Conservation (phyloP, 2,888 invertebrate genomes). For the Fabriciana adippe region DNA sequence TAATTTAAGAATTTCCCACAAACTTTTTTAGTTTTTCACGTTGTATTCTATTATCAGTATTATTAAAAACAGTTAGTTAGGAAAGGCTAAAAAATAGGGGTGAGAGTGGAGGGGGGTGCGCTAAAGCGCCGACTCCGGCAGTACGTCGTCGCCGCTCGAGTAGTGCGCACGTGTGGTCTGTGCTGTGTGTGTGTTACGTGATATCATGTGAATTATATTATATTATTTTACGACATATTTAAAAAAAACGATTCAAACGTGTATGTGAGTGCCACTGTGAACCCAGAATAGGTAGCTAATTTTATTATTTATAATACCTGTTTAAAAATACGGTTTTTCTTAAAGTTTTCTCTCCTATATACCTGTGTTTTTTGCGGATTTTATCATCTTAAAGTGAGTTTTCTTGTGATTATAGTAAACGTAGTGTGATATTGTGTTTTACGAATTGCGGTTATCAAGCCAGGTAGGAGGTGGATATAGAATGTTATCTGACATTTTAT, state of each 20-base stretch:
- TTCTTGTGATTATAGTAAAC: background rate
- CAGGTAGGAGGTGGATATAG: constrained; percentile 1
- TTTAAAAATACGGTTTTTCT: background rate
- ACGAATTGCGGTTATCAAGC: background rate
- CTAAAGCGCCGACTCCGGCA: constrained; percentile 62
- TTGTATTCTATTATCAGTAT: background rate
- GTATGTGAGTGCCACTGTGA: constrained; percentile 9
- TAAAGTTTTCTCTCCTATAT: background rate
- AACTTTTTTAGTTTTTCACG: too few species aligned
- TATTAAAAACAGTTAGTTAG: constrained; percentile 19
- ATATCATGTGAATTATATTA: constrained; percentile 17
- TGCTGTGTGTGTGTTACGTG: constrained; percentile 41
- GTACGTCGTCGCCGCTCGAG: constrained; percentile 53
- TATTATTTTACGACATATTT: background rate
- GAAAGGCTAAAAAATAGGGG: constrained; percentile 33
- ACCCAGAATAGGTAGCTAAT: background rate
- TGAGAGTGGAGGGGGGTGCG: constrained; percentile 45
- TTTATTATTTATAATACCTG: background rate
- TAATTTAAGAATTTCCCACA: too few species aligned
- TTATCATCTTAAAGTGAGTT: constrained; percentile 2
- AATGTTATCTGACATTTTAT: background rate
- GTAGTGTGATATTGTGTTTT: background rate
- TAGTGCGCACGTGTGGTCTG: constrained; percentile 44
- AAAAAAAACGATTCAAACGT: background rate
- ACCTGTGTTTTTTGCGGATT: background rate